These are phyloP conservation scores for Sinocyclocheilus maitianheensis DNA, from an alignment of 2,113 vertebrate genomes.

Conservation along the genomic window DNA sequence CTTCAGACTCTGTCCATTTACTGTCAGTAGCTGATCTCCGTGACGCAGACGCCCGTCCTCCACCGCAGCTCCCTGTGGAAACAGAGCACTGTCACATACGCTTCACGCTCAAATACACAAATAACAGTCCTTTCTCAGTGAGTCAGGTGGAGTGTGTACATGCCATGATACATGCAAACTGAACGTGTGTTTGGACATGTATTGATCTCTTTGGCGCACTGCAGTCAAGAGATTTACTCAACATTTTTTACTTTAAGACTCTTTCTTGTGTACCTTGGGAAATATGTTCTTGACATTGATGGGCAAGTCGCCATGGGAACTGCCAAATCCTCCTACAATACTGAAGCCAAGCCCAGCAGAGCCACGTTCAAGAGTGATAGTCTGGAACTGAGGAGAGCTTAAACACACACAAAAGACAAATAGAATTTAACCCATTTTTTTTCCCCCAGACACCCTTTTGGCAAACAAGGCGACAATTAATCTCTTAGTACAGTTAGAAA, in stretches of 20 bases:
- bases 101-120: background rate
- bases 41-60: constrained; percentile 88
- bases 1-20: constrained; percentile 90
- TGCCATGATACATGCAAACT: background rate
- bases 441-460: background rate
- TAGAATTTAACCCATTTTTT: background rate
- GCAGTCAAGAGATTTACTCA: background rate
- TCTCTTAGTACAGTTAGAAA: constrained; percentile 12
- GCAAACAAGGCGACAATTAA: constrained; percentile 18
- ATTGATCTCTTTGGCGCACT: background rate
- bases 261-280: constrained; percentile 78
- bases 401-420: constrained; percentile 4
- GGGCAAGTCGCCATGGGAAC: constrained; percentile 92
- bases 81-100: background rate
- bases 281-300: constrained; percentile 96
- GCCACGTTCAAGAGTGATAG: constrained; percentile 85
- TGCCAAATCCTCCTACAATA: constrained; percentile 91
- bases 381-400: constrained; percentile 83
- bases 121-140: background rate
- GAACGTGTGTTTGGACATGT: background rate
- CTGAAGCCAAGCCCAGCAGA: constrained; percentile 90
- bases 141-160: background rate
- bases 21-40: constrained; percentile 91
- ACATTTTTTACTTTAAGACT: background rate
- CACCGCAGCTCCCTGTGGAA: constrained; percentile 85